A percentile compares a stretch with the other conserved stretches of the same genome.
Evolutionary conservation across 2,113 vertebrate genomes (phyloP).

Genomic region (Oreochromis aureus): DNA sequence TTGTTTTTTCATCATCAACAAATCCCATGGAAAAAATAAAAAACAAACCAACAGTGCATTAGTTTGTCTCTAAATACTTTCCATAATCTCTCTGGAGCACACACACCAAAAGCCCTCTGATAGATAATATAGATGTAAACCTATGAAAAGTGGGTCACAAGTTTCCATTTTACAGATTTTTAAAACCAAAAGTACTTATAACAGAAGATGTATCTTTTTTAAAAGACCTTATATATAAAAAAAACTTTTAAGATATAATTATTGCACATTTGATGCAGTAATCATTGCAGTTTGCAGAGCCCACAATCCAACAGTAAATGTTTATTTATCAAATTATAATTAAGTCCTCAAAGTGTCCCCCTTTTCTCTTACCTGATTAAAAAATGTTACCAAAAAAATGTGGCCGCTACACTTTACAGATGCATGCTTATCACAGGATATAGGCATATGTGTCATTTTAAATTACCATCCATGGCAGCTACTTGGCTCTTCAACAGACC

Average conservation of each 20-base stretch:
- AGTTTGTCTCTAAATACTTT: neutral
- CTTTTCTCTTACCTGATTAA: neutral
- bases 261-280: neutral
- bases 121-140: neutral
- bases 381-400: neutral
- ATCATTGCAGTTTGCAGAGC: neutral
- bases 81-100: neutral
- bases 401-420: neutral
- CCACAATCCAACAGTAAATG: neutral
- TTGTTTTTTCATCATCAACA: neutral
- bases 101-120: neutral
- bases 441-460: neutral
- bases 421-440: neutral
- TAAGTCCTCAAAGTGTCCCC: neutral
- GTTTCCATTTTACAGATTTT: neutral
- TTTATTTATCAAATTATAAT: neutral
- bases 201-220: too few species aligned
- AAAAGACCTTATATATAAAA: neutral
- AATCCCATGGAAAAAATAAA: neutral
- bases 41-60: neutral
- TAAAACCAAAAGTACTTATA: neutral
- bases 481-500: constrained; percentile 78
- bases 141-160: neutral
- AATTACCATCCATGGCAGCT: constrained; percentile 77
- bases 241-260: neutral